Evolutionary conservation across 2,113 vertebrate species (phyloP).

Genomic region (Psilopogon haemacephalus): DNA sequence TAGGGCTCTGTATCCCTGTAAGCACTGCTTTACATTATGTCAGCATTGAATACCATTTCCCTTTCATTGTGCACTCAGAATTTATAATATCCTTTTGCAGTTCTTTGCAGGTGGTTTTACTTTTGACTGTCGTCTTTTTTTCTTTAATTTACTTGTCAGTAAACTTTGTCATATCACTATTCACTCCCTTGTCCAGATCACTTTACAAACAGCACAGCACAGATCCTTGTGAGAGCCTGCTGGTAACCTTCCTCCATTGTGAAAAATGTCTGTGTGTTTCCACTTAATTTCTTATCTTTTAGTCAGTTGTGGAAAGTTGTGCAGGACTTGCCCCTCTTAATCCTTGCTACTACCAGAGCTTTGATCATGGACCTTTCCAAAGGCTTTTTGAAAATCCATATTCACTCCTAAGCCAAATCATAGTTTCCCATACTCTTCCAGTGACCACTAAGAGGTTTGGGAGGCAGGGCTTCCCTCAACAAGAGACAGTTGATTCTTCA

Average conservation of each 20-base stretch:
- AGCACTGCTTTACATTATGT: background rate
- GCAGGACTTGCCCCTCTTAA: background rate
- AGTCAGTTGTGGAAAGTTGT: background rate
- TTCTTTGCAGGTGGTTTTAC: conserved; percentile 8
- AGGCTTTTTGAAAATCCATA: background rate
- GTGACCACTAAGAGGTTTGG: background rate
- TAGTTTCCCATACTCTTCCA: background rate
- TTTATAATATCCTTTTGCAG: background rate
- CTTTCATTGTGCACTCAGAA: background rate
- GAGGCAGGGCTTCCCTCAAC: background rate
- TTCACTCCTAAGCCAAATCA: background rate
- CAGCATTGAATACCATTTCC: background rate
- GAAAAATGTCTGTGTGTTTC: background rate
- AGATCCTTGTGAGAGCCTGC: background rate
- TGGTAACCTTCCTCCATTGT: conserved; percentile 22
- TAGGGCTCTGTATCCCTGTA: background rate
- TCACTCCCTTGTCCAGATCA: background rate
- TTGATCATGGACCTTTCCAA: background rate
- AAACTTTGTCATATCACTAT: background rate
- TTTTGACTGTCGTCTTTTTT: background rate
- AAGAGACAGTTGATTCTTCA: background rate
- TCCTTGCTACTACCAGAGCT: background rate
- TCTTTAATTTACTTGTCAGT: background rate
- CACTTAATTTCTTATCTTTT: background rate
- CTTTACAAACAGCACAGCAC: background rate